A percentile compares a stretch with the other conserved stretches of the same genome.
Evolutionary conservation across 2,888 invertebrate species (phyloP).

Genomic region (Drosophila trichaetosa): DNA sequence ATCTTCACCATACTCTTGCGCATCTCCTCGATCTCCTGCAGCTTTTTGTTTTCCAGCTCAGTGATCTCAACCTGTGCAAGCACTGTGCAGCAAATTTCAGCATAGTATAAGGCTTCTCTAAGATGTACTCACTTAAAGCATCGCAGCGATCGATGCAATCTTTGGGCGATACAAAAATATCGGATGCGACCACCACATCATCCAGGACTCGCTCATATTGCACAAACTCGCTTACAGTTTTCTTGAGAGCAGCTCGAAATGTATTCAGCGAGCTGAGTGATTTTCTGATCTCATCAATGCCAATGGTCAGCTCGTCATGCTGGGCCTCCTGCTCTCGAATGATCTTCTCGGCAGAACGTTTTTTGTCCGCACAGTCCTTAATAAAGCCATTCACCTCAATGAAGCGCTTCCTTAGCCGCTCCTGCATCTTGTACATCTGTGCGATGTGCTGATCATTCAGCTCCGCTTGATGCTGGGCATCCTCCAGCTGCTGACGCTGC

Average conservation of each 20-base stretch:
- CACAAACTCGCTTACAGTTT: slow-evolving; percentile 79
- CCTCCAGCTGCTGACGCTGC: slow-evolving; percentile 80
- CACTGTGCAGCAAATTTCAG: slow-evolving; percentile 68
- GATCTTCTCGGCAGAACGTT: slow-evolving; percentile 75
- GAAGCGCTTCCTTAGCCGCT: slow-evolving; percentile 80
- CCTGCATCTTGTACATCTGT: slow-evolving; percentile 78
- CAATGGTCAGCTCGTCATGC: slow-evolving; percentile 68
- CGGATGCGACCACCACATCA: slow-evolving; percentile 79
- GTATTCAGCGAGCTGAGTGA: slow-evolving; percentile 65
- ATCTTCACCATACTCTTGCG: slow-evolving; percentile 82
- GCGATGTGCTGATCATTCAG: slow-evolving; percentile 78
- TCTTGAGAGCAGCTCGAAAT: slow-evolving; percentile 76
- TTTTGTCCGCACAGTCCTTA: slow-evolving; percentile 83
- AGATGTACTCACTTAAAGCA: slow-evolving; percentile 79
- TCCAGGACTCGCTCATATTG: slow-evolving; percentile 82
- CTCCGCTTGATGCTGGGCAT: slow-evolving; percentile 72
- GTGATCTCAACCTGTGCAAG: slow-evolving; percentile 83
- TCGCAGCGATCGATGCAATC: slow-evolving; percentile 84
- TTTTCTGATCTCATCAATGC: slow-evolving; percentile 68
- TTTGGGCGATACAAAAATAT: slow-evolving; percentile 81
- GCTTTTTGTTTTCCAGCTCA: slow-evolving; percentile 74
- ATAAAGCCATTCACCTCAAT: slow-evolving; percentile 83
- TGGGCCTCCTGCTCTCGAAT: slow-evolving; percentile 73
- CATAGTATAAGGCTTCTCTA: no score
- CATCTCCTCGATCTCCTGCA: slow-evolving; percentile 82